Percentiles rank a stretch among this genome's conserved stretches.
These are phyloP conservation scores for Ectobius pallidus DNA, from an alignment of 2,888 invertebrate genomes.

Conservation along the genomic window DNA sequence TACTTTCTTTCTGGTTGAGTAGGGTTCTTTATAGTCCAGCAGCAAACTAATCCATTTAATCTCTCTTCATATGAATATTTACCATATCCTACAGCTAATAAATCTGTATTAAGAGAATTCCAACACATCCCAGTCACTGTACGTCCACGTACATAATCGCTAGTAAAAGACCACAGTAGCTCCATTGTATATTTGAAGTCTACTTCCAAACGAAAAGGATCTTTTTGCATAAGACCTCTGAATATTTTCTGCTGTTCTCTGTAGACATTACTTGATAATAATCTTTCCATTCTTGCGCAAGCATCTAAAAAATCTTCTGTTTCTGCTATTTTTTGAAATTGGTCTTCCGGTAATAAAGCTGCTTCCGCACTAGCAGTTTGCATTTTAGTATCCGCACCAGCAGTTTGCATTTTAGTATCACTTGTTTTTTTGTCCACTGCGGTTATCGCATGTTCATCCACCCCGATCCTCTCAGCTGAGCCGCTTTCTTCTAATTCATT, in stretches of 20 bases:
- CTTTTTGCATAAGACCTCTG: conserved; percentile 66
- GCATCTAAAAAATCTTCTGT: conserved; percentile 63
- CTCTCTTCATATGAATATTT: conserved; percentile 65
- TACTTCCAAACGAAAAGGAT: conserved; percentile 67
- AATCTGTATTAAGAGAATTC: conserved; percentile 70
- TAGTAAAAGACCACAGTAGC: conserved; percentile 70
- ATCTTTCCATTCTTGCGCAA: conserved; percentile 69
- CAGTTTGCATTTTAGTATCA: neutral
- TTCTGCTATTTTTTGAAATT: conserved; percentile 9
- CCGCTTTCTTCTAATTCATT: conserved; percentile 39
- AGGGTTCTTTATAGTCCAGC: conserved; percentile 79
- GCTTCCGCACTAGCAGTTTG: neutral
- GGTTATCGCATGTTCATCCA: neutral
- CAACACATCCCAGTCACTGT: conserved; percentile 69
- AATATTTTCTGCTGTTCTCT: conserved; percentile 72
- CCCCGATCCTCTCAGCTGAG: neutral
- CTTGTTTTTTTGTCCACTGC: neutral
- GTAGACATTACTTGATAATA: conserved; percentile 71
- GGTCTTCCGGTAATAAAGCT: conserved; percentile 20
- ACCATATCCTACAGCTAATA: conserved; percentile 79
- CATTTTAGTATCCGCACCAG: neutral
- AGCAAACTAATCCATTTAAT: conserved; percentile 67
- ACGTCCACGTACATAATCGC: conserved; percentile 58
- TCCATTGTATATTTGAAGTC: conserved; percentile 70
- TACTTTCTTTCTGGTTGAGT: conserved; percentile 75